These are phyloP conservation scores for Andrena fulva DNA, from an alignment of 2,888 invertebrate genomes.

Conservation along the genomic window DNA sequence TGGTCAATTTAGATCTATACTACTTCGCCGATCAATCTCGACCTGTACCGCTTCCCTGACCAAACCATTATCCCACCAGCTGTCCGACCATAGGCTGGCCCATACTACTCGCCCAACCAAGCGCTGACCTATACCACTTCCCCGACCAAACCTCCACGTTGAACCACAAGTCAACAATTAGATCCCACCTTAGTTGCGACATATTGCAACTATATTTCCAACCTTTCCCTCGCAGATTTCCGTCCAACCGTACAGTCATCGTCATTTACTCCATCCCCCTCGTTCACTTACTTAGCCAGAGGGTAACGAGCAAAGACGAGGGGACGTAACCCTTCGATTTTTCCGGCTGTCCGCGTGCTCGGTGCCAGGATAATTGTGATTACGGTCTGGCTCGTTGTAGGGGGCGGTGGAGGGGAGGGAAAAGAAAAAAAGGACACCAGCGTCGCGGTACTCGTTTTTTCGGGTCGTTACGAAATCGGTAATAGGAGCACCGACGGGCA, in stretches of 20 bases:
- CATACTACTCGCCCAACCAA: not conserved
- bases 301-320: constrained; percentile 60
- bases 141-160: not conserved
- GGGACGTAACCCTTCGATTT: constrained; percentile 57
- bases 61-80: no score
- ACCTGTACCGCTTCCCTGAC: not conserved
- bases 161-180: not conserved
- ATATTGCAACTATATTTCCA: not conserved
- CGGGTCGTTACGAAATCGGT: constrained; percentile 60
- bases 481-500: constrained; percentile 51
- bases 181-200: no score
- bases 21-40: not conserved
- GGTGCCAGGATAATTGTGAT: constrained; percentile 68
- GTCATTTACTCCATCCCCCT: constrained; percentile 16
- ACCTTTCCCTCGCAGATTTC: not conserved
- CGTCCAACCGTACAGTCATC: not conserved
- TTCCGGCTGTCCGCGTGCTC: constrained; percentile 49
- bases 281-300: constrained; percentile 52
- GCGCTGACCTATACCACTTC: not conserved
- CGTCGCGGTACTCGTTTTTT: constrained; percentile 45
- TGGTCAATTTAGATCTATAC: not conserved
- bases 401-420: not conserved
- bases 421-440: constrained; percentile 20
- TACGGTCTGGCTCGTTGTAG: constrained; percentile 56
- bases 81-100: not conserved